Evolutionary conservation across 2,113 vertebrate genomes (phyloP), one percentile per base, ranked within the genome.

Genomic region (Pagrus major): DNA sequence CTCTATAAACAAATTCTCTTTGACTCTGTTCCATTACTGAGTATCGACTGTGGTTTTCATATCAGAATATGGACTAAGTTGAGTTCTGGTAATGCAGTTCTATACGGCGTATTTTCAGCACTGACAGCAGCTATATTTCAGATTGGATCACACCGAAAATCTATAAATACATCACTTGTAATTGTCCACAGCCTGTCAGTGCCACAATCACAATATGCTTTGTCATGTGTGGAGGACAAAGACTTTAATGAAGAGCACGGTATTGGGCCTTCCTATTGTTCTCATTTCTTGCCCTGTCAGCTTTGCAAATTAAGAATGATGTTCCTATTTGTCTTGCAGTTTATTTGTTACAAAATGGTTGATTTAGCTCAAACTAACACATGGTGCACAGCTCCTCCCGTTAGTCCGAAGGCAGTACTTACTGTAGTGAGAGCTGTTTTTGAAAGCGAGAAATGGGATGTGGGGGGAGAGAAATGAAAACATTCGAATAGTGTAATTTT

Each of bases 251-350:
- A 92, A 92, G 87, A 86, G 65, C 70, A 74, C 21, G n/a, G 65
- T 49, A 68, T 82, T 65, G 79, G 61, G 75, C 71, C 80, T 86
- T 82, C 14, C 59, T 85, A 86, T 84, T 89, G 83, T 91, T 90
- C 90, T 92, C 72, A 93, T 93, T 93, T 93, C 90, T 91, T 93
- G 91, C 86, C 81, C 80, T 87, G 93, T 93, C 92, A 77, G 88
- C 81, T 93, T 82, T 78, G 63, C 55, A 93, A 93, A 94, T 93
- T 88, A 92, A 93, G 93, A 94, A 88, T 90, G 93, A 93, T 93
- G 92, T 82, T 90, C 80, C 79, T 90, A 89, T 93, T 91, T 91
- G 82, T 87, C 84, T 78, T 54, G 66, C 83, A 81, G 80, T 86
- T 90, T 91, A 90, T 90, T 87, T 86, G 76, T 88, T 84, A 44